Percentiles rank a stretch among this genome's conserved stretches.
Evolutionary conservation across 2,888 invertebrate genomes (phyloP).

Genomic region (Apocheima hispidaria): DNA sequence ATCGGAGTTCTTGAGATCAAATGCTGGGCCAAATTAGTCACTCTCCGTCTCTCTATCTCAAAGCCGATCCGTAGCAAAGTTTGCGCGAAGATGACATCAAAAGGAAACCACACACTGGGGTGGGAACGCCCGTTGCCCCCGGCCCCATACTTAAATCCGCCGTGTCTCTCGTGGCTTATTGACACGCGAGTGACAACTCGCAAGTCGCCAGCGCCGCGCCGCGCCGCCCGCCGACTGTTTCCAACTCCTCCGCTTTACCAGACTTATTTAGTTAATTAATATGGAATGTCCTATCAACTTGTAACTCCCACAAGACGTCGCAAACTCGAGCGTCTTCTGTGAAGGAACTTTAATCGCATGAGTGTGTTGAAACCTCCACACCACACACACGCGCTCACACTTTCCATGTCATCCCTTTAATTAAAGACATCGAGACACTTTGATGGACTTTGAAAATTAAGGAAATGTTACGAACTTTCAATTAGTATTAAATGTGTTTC

Average conservation of each 20-base stretch:
- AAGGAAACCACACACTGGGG: constrained; percentile 86
- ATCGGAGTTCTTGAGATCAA: constrained; percentile 83
- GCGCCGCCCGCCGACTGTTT: constrained; percentile 66
- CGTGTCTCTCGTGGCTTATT: constrained; percentile 84
- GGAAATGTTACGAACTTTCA: constrained; percentile 34
- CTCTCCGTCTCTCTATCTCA: constrained; percentile 87
- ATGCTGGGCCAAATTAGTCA: constrained; percentile 87
- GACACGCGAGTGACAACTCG: constrained; percentile 84
- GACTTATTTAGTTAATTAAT: constrained; percentile 86
- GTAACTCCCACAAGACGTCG: constrained; percentile 77
- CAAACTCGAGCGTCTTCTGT: constrained; percentile 67
- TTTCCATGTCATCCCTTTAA: constrained; percentile 66
- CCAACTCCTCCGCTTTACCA: constrained; percentile 75
- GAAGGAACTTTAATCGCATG: constrained; percentile 77
- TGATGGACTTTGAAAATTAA: constrained; percentile 47
- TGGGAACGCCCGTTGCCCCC: constrained; percentile 71
- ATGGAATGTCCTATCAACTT: constrained; percentile 84
- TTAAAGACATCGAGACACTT: constrained; percentile 65
- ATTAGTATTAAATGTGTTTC: constrained; percentile 18
- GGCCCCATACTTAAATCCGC: constrained; percentile 81
- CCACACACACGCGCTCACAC: constrained; percentile 48
- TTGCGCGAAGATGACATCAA: constrained; percentile 87
- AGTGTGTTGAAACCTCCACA: constrained; percentile 57
- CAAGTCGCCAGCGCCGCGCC: constrained; percentile 66
- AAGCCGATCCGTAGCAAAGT: constrained; percentile 87